A percentile compares a stretch with the other conserved stretches of the same genome.
Evolutionary conservation across 2,797 vertebrate species (phyloP).

Genomic region (Novumbra hubbsi): DNA sequence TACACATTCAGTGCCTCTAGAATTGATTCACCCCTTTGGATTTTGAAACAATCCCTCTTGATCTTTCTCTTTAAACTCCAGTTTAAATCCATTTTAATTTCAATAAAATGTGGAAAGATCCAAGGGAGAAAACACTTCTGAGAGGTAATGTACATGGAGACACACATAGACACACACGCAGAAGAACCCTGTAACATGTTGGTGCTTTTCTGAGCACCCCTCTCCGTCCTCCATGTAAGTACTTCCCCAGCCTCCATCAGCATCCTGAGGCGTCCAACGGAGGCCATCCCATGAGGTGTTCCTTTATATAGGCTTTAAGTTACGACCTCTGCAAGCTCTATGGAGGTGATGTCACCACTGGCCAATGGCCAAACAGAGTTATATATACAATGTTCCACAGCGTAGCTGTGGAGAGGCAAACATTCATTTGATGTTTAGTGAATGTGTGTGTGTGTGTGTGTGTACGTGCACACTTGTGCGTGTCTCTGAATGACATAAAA

Average conservation of each 20-base stretch:
- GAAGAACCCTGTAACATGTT: background rate
- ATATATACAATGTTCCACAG: conserved; percentile 10
- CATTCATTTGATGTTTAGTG: conserved; percentile 6
- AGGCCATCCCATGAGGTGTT: conserved; percentile 36
- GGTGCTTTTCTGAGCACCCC: background rate
- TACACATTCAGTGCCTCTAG: no score
- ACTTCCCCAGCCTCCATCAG: conserved; percentile 38
- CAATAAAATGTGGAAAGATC: no score
- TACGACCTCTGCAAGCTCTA: conserved; percentile 26
- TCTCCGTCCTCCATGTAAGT: background rate
- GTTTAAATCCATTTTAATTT: no score
- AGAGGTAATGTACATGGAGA: background rate
- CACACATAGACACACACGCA: background rate
- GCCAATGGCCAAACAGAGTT: conserved; percentile 39
- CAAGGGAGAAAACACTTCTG: background rate
- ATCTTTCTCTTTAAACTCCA: no score
- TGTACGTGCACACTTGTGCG: background rate
- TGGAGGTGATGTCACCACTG: conserved; percentile 46
- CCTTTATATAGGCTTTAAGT: conserved; percentile 32
- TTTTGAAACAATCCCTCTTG: no score
- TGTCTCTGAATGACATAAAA: background rate
- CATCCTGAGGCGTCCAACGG: conserved; percentile 27
- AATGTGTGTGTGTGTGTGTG: background rate
- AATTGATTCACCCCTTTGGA: no score
- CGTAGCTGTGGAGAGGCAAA: conserved; percentile 18